Conservation (phyloP, 2,888 invertebrate species). For the Beris morrisii region DNA sequence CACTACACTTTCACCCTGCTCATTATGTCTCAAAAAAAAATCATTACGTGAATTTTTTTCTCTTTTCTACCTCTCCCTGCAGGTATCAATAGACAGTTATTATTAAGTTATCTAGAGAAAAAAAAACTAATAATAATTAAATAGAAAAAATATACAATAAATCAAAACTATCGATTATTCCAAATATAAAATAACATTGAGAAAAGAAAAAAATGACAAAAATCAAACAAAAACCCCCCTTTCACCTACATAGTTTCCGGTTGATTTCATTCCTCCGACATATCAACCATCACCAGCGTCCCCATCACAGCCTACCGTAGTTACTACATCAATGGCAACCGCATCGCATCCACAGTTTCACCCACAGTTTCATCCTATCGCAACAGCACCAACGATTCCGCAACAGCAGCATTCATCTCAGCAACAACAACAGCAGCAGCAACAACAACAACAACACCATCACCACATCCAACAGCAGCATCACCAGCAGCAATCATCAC, state of each 20-base stretch:
- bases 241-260: constrained; percentile 47
- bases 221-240: constrained; percentile 34
- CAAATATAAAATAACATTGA: constrained; percentile 10
- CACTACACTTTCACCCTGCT: neutral
- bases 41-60: constrained; percentile 31
- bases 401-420: constrained; percentile 11
- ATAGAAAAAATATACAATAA: neutral
- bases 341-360: constrained; percentile 35
- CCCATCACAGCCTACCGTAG: constrained; percentile 34
- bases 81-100: constrained; percentile 37
- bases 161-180: constrained; percentile 10
- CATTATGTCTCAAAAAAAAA: constrained; percentile 19
- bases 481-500: constrained; percentile 2
- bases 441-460: constrained; percentile 12
- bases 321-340: constrained; percentile 33
- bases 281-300: constrained; percentile 37
- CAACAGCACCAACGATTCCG: constrained; percentile 14
- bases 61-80: constrained; percentile 33
- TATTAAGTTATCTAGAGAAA: constrained; percentile 28
- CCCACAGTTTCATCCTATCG: constrained; percentile 30
- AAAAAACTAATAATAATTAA: constrained; percentile 9
- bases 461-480: constrained; percentile 9
- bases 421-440: constrained; percentile 24
- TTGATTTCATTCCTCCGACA: constrained; percentile 48
- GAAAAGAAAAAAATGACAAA: constrained; percentile 26